Evolutionary conservation across 2,888 invertebrate genomes (phyloP), one percentile per base, ranked within the genome.

Genomic region (Aradus depressus): DNA sequence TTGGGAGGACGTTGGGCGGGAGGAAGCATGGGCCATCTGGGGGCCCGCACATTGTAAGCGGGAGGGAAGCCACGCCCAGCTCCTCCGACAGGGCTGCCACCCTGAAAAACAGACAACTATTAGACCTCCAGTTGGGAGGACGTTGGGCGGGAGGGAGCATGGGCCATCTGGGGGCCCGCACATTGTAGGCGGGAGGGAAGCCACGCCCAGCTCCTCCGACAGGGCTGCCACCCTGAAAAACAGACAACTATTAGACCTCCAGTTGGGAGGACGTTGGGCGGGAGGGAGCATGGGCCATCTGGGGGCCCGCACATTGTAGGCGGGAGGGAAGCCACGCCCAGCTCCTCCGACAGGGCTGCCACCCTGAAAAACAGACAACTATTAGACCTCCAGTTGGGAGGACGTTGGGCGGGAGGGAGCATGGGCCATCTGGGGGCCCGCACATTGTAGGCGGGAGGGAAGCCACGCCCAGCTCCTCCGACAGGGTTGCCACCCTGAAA

Each of bases 201-300:
- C 44, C 41, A 26, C 53, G 28, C 2, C 26, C 49, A 18, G 6
- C 44, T 31, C 31, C 44, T 10, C 43, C 35, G 19, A 50, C 18
- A 47, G 44, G n/a, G n/a, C n/a, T n/a, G n/a, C n/a, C n/a, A n/a
- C n/a, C n/a, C 42, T 42, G 16, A 14, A 42, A 42, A 23, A 14
- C 23, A 2, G 23, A 38, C 2, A 38, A 1, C 3, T n/a, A n/a
- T n/a, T n/a, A n/a, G n/a, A n/a, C n/a, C n/a, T n/a, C n/a, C n/a
- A 54, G 6, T 56, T 57, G 18, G 51, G 58, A 8, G 51, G 57
- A 12, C 54, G 50, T 48, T 56, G 60, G 43, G 59, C 21, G 23
- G 57, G 58, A 16, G 58, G 56, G 57, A 59, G 55, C 53, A 59
- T 59, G 10, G 61, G 57, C 58, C 58, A 57, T 12, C 59, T 52